Conservation (phyloP, 2,888 invertebrate genomes). For the Lomographa bimaculata region DNA sequence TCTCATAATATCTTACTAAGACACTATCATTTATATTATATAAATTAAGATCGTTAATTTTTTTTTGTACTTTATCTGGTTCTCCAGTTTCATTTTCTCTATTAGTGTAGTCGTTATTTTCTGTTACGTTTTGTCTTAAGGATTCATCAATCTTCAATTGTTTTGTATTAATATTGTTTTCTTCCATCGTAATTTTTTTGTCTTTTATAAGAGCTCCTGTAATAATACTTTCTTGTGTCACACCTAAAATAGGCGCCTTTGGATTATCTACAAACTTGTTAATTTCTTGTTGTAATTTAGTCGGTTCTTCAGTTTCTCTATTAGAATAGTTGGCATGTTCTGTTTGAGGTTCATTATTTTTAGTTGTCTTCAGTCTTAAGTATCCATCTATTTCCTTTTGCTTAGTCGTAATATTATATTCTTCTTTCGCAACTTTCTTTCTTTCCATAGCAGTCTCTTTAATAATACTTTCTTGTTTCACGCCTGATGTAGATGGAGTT, state of each 20-base stretch:
- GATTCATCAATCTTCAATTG: constrained; percentile 3
- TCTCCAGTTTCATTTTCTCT: constrained; percentile 14
- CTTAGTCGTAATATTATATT: background rate
- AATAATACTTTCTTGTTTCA: background rate
- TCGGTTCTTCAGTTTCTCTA: no score
- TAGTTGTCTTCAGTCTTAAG: constrained; percentile 2
- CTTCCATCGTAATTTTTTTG: background rate
- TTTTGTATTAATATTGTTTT: background rate
- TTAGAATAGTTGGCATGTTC: no score
- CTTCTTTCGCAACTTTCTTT: no score
- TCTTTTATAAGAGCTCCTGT: background rate
- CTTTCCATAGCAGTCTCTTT: background rate
- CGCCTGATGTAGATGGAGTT: background rate
- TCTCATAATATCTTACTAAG: constrained; percentile 21
- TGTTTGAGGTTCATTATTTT: constrained; percentile 1
- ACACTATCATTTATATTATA: constrained; percentile 12
- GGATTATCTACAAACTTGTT: no score
- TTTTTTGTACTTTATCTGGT: constrained; percentile 10
- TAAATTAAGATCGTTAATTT: constrained; percentile 10
- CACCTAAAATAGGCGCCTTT: background rate
- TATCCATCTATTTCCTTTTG: constrained; percentile 2
- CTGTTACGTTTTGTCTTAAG: constrained; percentile 4
- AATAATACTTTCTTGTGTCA: background rate
- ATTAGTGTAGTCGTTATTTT: constrained; percentile 4
- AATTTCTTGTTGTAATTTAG: no score